These are phyloP conservation scores for Cyanoramphus novaezelandiae DNA, from an alignment of 2,113 vertebrate genomes.

Conservation along the genomic window DNA sequence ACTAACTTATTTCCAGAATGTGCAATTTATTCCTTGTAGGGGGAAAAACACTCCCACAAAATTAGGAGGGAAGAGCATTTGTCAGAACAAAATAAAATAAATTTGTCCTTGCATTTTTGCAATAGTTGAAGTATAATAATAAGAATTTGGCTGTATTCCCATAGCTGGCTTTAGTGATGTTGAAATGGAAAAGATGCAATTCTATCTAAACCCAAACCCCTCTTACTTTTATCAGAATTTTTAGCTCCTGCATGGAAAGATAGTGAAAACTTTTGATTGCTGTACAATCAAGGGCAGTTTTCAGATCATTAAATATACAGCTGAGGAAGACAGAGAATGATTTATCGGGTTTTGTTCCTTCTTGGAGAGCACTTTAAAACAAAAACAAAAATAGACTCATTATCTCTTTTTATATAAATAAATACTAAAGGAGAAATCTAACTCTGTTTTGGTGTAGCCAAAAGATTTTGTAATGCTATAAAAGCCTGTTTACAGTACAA, in stretches of 20 bases:
- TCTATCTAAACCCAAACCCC: not conserved
- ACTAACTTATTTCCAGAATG: conserved; percentile 52
- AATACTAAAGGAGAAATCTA: not conserved
- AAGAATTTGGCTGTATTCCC: not conserved
- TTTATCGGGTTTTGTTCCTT: not conserved
- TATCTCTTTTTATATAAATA: conserved; percentile 15
- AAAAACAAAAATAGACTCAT: not conserved
- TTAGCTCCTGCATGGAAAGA: not conserved
- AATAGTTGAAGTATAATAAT: not conserved
- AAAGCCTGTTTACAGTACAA: not conserved
- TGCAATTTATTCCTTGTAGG: conserved; percentile 37
- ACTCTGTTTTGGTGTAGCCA: not conserved
- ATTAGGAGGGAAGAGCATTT: conserved; percentile 25
- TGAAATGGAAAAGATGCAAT: conserved; percentile 4
- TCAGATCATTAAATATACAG: not conserved
- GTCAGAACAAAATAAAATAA: conserved; percentile 1
- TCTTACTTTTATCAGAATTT: conserved; percentile 11
- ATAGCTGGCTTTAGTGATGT: not conserved
- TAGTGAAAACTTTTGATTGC: not conserved
- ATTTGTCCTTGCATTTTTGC: conserved; percentile 4
- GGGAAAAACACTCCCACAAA: conserved; percentile 52
- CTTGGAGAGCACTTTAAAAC: not conserved
- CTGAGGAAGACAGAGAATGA: not conserved
- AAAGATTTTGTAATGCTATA: not conserved
- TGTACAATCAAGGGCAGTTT: not conserved